Conservation (phyloP, 2,888 invertebrate genomes). For the Endomychus coccineus region DNA sequence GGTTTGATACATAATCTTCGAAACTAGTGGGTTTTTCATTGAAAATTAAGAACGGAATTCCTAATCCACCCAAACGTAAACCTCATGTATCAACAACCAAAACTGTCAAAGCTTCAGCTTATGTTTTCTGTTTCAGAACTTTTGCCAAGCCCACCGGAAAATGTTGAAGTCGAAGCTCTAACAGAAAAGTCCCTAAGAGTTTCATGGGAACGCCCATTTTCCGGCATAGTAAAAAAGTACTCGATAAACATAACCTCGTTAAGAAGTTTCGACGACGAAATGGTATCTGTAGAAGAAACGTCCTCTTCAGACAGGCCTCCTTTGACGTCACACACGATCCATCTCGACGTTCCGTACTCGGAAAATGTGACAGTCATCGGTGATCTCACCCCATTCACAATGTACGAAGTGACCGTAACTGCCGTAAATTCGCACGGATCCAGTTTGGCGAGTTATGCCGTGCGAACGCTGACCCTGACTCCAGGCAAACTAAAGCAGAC, state of each 20-base stretch:
- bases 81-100: no score
- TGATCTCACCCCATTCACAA: constrained; percentile 66
- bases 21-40: no score
- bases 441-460: constrained; percentile 66
- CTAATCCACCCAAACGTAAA: no score
- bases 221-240: constrained; percentile 60
- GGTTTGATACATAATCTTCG: no score
- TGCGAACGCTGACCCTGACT: constrained; percentile 65
- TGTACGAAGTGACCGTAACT: constrained; percentile 73
- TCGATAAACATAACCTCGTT: constrained; percentile 65
- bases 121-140: constrained; percentile 48
- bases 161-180: constrained; percentile 63
- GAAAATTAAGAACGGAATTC: no score
- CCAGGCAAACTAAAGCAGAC: constrained; percentile 50
- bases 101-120: no score
- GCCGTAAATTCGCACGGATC: constrained; percentile 68
- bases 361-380: constrained; percentile 54
- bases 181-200: constrained; percentile 66
- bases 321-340: constrained; percentile 38
- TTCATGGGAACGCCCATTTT: constrained; percentile 60
- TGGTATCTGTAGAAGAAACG: constrained; percentile 1
- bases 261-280: constrained; percentile 58
- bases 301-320: constrained; percentile 25
- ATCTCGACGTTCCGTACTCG: constrained; percentile 52
- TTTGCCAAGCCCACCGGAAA: constrained; percentile 67